Conservation (phyloP, 2,113 vertebrate species). For the Psittacula cyanocephala region DNA sequence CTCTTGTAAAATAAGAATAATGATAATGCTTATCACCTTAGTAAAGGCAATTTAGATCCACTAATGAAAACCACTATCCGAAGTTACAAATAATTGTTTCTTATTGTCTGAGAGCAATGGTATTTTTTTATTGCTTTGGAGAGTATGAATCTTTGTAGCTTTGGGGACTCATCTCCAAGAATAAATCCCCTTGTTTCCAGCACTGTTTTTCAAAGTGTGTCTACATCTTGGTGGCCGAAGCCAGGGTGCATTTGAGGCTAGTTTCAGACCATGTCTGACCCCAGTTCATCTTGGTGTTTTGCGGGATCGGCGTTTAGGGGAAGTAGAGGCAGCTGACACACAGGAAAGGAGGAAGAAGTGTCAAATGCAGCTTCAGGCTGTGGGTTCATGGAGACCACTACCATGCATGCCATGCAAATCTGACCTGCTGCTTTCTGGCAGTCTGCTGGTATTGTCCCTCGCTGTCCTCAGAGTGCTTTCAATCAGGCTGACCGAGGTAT, state of each 20-base stretch:
- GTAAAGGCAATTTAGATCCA: not conserved
- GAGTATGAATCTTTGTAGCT: not conserved
- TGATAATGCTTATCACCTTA: not conserved
- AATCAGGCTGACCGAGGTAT: not conserved
- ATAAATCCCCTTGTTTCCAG: not conserved
- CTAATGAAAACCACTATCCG: not conserved
- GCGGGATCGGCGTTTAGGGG: accelerated
- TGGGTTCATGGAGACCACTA: not conserved
- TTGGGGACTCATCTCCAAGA: not conserved
- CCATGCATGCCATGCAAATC: accelerated
- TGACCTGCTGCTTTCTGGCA: not conserved
- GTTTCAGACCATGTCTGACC: not conserved
- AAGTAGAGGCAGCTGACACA: accelerated
- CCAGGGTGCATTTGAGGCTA: not conserved
- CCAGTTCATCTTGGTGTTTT: not conserved
- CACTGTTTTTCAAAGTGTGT: not conserved
- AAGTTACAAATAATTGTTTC: not conserved
- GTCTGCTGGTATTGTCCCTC: not conserved
- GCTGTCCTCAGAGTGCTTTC: not conserved
- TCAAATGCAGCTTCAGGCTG: not conserved
- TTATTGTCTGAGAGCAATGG: not conserved
- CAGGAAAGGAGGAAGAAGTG: not conserved
- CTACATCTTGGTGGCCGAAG: not conserved
- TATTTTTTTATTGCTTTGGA: not conserved
- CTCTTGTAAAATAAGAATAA: not conserved